phyloP scores from a whole-genome alignment of 2,797 vertebrate genomes.

The Gephyroberyx darwinii region DNA sequence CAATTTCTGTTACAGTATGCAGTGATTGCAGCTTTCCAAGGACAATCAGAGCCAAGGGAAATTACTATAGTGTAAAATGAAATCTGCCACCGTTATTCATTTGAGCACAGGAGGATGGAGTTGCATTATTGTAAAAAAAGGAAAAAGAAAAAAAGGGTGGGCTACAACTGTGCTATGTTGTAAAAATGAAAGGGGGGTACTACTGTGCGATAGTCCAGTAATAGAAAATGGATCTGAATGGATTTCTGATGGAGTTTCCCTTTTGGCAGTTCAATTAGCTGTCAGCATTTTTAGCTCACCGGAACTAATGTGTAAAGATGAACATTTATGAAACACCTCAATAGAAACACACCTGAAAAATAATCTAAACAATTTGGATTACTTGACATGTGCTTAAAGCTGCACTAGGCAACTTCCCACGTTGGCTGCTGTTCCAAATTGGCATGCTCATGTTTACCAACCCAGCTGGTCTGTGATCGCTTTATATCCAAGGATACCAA shows the following conservation, averaged over 20 bases:
- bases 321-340: neutral
- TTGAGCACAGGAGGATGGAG: slow-evolving; percentile 33
- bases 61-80: slow-evolving; percentile 51
- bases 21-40: slow-evolving; percentile 59
- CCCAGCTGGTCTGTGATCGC: too few species aligned
- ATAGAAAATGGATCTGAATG: slow-evolving; percentile 25
- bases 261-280: slow-evolving; percentile 2
- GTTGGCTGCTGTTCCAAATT: too few species aligned
- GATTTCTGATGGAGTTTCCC: slow-evolving; percentile 23
- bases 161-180: slow-evolving; percentile 8
- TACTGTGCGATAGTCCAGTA: neutral
- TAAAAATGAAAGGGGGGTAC: too few species aligned
- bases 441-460: too few species aligned
- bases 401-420: too few species aligned
- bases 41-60: slow-evolving; percentile 67
- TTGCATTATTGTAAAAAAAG: slow-evolving; percentile 15
- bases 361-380: too few species aligned
- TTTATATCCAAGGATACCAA: too few species aligned
- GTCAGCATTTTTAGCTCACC: neutral
- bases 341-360: neutral
- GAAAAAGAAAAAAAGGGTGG: neutral
- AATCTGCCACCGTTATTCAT: slow-evolving; percentile 49
- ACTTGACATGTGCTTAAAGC: too few species aligned
- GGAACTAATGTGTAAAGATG: neutral
- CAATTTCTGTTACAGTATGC: slow-evolving; percentile 32